Conservation (phyloP, 2,888 invertebrate species). For the Caenorhabditis imperialis region DNA sequence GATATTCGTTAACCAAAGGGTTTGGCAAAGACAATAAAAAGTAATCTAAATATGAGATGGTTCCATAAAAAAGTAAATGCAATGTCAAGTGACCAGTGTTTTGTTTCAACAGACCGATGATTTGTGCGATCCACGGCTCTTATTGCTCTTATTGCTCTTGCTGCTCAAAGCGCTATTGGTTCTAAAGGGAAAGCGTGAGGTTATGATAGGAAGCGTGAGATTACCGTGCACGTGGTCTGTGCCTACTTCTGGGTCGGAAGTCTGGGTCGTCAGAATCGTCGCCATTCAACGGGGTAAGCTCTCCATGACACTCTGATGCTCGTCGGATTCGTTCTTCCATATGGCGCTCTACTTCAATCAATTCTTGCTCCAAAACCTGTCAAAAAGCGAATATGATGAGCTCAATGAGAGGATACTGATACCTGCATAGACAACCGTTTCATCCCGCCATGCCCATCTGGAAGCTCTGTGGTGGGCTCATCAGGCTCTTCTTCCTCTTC, state of each 20-base stretch:
- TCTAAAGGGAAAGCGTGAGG: conserved; percentile 13
- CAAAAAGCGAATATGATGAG: background rate
- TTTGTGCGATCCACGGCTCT: conserved; percentile 53
- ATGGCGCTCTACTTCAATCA: conserved; percentile 51
- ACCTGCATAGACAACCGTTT: conserved; percentile 59
- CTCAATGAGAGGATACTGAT: background rate
- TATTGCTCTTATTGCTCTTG: conserved; percentile 19
- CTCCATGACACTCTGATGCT: conserved; percentile 41
- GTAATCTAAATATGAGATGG: conserved; percentile 46
- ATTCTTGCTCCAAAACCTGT: conserved; percentile 55
- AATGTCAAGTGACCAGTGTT: too few species aligned
- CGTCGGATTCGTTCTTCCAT: conserved; percentile 50
- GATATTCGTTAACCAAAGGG: conserved; percentile 50
- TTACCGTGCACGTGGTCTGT: conserved; percentile 44
- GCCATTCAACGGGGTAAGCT: conserved; percentile 40
- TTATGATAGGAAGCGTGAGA: background rate
- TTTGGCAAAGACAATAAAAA: conserved; percentile 22
- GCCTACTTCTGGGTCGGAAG: conserved; percentile 36
- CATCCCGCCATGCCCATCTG: conserved; percentile 53
- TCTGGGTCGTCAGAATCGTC: conserved; percentile 33
- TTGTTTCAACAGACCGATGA: conserved; percentile 27
- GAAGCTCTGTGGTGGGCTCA: conserved; percentile 34
- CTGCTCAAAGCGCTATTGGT: conserved; percentile 55
- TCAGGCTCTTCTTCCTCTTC: conserved; percentile 1
- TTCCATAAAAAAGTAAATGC: conserved; percentile 28